Base-by-base conservation (phyloP, 2,888 invertebrate species). In the Stegophylla sp. region DNA sequence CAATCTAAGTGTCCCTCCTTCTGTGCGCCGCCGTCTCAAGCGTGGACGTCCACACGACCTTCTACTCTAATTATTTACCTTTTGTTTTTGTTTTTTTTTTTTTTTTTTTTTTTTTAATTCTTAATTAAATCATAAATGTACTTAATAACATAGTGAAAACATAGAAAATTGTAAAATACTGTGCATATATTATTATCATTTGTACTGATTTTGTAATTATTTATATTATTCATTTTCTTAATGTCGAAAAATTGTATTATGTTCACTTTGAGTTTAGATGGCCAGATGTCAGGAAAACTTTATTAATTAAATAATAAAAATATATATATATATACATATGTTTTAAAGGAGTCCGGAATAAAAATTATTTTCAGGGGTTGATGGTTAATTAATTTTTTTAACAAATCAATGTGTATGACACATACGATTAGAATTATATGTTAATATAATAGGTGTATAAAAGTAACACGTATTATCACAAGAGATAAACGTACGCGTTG, bases 221-320 rank as follows among this genome's bases (percentile, higher is more conserved):
- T 34, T 34, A 5, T 34, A 7, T 34, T 34, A 34, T 5, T 7
- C 34, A 5, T 34, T 34, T 34, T 53, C 53, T 3, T 7, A 53
- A 53, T 53, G 53, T 53, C 53, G 15, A 53, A 53, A 53, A 5
- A 53, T 53, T 53, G 10, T 53, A 53, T 53, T 15, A 2, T 17
- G 3, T 17, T 53, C 2, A 7, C 34, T 7, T 34, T 34, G 7
- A 34, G 34, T 34, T 34, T 34, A 34, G 34, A 34, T 34, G 34
- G 10, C 53, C 15, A 10, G 10, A 7, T 53, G 53, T 53, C 53
- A 53, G 53, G 3, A 17, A 53, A n/a, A 53, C 53, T 53, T 53
- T 53, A 53, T 53, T n/a, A n/a, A n/a, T n/a, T n/a, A 53, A 53
- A 53, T 53, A 53, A 53, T 17, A 53, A 53, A 53, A 53, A 53